Evolutionary conservation across 2,113 vertebrate genomes (phyloP), one percentile per base, ranked within the genome.

Genomic region (Polypterus bichir): DNA sequence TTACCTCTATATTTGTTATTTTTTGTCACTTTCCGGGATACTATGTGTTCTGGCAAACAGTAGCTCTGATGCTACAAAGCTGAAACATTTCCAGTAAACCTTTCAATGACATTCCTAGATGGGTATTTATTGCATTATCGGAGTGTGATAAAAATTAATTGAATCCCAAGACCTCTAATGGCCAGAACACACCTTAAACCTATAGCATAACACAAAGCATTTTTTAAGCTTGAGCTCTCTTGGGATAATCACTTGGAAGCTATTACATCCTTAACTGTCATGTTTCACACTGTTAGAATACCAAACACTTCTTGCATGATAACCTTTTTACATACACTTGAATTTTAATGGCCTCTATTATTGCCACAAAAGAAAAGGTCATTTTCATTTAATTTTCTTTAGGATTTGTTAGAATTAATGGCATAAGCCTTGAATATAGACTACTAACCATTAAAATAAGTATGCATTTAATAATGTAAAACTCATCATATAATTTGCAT

Each of bases 201-300:
- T 27, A 27, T 27, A 1, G 1, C 27, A 27, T 27, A 27, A 2
- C 27, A 27, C 27, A 27, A 27, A 27, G 27, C 27, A 27, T 27
- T 27, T 27, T 27, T 27, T 27, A 27, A 27, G 27, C 27, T 27
- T 27, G 27, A 27, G 11, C 47, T 49, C 59, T 49, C 11, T 51
- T 44, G 44, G 45, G 10, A 54, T 27, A 45, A 9, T 5, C 10
- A 47, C 48, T 56, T 6, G 11, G 11, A 44, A 57, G 45, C 54
- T 49, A 27, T 46, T 62, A 56, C 45, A 47, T 47, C 45, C 56
- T 62, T 59, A 54, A 27, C 45, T 57, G 59, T 56, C 52, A 11
- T 55, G 57, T 66, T 62, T 59, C 47, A 57, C 48, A 45, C 61
- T 48, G 52, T 64, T 59, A 51, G 9, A 51, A 51, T 49, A 57